These are phyloP conservation scores for Cephus rjabovi DNA, from an alignment of 2,888 invertebrate genomes.

Conservation along the genomic window DNA sequence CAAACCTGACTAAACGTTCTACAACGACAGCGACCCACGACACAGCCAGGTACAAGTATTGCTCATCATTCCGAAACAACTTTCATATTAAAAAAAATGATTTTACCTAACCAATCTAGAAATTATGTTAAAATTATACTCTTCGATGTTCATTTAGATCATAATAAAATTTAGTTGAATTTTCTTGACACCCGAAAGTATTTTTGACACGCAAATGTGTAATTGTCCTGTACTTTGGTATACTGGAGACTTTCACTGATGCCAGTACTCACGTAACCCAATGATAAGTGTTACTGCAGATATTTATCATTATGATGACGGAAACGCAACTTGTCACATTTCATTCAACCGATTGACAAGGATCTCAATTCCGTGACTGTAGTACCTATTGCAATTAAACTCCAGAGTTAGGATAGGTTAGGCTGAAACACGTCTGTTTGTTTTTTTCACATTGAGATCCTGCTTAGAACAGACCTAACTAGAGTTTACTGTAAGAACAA, in stretches of 20 bases:
- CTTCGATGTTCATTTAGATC: neutral
- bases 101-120: neutral
- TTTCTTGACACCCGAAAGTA: neutral
- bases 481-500: neutral
- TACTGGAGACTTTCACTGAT: neutral
- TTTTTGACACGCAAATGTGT: neutral
- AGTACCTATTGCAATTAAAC: neutral
- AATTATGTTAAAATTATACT: neutral
- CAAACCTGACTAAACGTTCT: conserved; percentile 19
- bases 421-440: no score
- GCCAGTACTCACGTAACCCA: neutral
- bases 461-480: neutral
- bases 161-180: neutral
- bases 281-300: neutral
- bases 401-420: no score
- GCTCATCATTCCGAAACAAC: conserved; percentile 1
- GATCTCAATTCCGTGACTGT: neutral
- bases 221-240: neutral
- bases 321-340: neutral
- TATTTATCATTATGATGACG: neutral
- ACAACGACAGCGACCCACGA: conserved; percentile 16
- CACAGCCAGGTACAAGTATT: neutral
- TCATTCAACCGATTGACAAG: neutral
- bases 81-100: neutral
- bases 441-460: neutral